Conservation (phyloP, 2,888 invertebrate species). For the Hyles lineata region DNA sequence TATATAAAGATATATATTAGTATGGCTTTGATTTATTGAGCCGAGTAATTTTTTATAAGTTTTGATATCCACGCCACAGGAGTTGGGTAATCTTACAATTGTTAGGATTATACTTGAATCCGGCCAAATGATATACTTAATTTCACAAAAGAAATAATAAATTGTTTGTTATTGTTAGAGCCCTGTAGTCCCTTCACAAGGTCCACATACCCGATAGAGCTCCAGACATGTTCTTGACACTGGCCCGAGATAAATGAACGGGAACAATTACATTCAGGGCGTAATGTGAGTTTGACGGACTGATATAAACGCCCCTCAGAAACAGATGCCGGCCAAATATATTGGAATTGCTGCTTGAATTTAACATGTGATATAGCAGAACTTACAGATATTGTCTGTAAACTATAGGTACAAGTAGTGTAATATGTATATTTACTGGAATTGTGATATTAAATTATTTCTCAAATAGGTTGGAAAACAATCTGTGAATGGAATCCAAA, state of each 20-base stretch:
- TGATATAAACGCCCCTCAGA: background rate
- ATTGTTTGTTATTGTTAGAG: background rate
- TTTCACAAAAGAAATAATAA: background rate
- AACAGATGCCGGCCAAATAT: conserved; percentile 4
- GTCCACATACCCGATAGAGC: background rate
- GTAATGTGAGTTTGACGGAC: conserved; percentile 21
- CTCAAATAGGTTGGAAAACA: too few species aligned
- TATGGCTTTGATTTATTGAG: too few species aligned
- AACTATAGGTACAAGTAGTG: background rate
- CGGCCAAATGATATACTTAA: background rate
- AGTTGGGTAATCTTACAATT: too few species aligned
- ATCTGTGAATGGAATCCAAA: too few species aligned
- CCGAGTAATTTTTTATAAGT: too few species aligned
- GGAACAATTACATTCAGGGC: conserved; percentile 28
- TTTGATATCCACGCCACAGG: too few species aligned
- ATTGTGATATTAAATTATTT: too few species aligned
- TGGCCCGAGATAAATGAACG: conserved; percentile 25
- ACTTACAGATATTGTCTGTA: background rate
- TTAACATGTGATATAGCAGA: background rate
- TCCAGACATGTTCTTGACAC: conserved; percentile 22
- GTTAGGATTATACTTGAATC: too few species aligned
- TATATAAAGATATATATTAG: too few species aligned
- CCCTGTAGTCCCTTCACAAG: background rate
- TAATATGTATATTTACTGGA: too few species aligned
- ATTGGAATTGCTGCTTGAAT: background rate